Evolutionary conservation across 2,113 vertebrate genomes (phyloP).

Genomic region (Clarias macrocephalus): DNA sequence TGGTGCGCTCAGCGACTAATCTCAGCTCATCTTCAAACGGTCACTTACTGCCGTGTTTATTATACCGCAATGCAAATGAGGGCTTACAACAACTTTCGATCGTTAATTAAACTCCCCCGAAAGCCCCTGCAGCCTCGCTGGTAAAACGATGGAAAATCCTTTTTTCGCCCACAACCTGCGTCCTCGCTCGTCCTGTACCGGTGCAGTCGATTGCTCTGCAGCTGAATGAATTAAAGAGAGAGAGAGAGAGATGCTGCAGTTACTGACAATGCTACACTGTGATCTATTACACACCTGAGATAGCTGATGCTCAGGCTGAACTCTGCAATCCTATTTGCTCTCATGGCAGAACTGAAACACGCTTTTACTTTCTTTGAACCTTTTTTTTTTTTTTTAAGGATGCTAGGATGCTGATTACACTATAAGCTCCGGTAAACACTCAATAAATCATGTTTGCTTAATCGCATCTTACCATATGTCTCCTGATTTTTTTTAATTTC

Average conservation of each 20-base stretch:
- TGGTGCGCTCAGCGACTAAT: slow-evolving; percentile 10
- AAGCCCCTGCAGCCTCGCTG: not conserved
- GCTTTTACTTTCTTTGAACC: no score
- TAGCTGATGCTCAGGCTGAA: not conserved
- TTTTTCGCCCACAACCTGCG: not conserved
- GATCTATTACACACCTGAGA: not conserved
- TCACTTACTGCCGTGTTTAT: not conserved
- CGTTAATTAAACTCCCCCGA: slow-evolving; percentile 34
- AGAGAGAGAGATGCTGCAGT: not conserved
- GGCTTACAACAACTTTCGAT: slow-evolving; percentile 5
- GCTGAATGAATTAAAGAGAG: not conserved
- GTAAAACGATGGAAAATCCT: not conserved
- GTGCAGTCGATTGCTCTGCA: not conserved
- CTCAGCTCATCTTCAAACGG: slow-evolving; percentile 5
- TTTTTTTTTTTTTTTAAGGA: no score
- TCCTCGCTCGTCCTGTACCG: not conserved
- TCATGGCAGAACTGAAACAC: not conserved
- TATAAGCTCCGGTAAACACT: not conserved
- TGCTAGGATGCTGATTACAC: not conserved
- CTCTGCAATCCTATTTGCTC: not conserved
- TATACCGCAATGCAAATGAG: slow-evolving; percentile 5
- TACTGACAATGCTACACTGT: not conserved
- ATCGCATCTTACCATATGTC: not conserved
- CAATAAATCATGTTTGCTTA: not conserved
- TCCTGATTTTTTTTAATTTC: not conserved